phyloP scores from a whole-genome alignment of 2,113 vertebrate species.

The Sminthopsis crassicaudata region DNA sequence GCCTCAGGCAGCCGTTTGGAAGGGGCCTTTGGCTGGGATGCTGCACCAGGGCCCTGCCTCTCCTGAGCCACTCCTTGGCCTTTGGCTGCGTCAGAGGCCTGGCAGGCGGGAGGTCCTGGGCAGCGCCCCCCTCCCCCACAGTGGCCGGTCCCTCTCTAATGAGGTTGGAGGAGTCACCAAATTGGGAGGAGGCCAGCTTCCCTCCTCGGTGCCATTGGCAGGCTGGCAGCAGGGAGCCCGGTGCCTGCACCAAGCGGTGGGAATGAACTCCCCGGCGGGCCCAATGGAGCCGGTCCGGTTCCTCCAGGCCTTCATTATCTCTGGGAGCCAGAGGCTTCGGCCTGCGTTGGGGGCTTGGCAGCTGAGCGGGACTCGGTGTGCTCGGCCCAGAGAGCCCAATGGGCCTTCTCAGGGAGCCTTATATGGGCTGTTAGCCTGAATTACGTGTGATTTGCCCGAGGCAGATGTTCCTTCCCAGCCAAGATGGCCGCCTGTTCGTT shows the following conservation, averaged over 20 bases:
- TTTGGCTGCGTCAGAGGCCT: too few relatives aligned
- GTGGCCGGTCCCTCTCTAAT: background rate
- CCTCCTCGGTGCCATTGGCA: background rate
- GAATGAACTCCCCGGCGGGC: background rate
- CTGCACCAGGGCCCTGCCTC: background rate
- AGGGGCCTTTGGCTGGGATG: fast-evolving
- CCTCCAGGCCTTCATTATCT: background rate
- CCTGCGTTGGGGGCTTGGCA: background rate
- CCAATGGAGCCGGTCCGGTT: background rate
- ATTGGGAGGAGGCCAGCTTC: background rate
- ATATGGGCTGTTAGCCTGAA: background rate
- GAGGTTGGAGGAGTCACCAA: background rate
- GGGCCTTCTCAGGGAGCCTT: background rate
- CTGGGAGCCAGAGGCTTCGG: background rate
- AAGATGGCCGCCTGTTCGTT: background rate
- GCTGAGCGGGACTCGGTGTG: background rate
- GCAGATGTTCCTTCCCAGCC: background rate
- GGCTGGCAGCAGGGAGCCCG: background rate
- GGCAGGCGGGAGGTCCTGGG: background rate
- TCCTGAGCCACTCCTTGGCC: background rate
- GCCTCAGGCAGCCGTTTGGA: background rate
- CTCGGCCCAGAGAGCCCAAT: background rate
- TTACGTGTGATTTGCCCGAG: background rate
- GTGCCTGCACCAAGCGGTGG: background rate
- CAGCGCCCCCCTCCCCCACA: background rate